Evolutionary conservation across 2,797 vertebrate genomes (phyloP).

Genomic region (Tenualosa ilisha): DNA sequence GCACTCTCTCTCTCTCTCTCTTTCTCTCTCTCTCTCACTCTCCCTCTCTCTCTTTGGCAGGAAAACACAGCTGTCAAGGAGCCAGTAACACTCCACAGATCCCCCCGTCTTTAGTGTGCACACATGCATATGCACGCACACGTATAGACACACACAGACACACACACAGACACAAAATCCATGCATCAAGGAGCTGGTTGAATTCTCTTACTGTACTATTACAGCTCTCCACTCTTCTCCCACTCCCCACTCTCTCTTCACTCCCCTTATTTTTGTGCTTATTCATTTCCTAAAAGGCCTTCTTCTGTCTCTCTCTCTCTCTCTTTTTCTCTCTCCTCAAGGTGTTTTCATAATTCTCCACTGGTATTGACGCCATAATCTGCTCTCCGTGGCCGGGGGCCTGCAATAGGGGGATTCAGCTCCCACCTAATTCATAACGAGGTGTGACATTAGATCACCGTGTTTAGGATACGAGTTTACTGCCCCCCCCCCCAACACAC

Average conservation of each 20-base stretch:
- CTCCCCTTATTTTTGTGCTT: not conserved
- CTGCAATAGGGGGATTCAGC: not conserved
- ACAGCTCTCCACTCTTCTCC: not conserved
- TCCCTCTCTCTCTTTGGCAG: not conserved
- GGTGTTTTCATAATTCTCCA: not conserved
- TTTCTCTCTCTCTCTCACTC: not conserved
- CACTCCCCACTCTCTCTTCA: not conserved
- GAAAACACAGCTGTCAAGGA: not conserved
- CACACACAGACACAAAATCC: not conserved
- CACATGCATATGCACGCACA: not conserved
- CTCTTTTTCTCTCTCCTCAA: not conserved
- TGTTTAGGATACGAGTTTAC: not conserved
- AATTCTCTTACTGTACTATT: not conserved
- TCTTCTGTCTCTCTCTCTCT: not conserved
- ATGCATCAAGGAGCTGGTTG: not conserved
- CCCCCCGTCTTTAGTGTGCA: not conserved
- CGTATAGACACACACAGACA: not conserved
- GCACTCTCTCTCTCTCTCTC: not conserved
- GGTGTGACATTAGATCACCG: slow-evolving; percentile 21
- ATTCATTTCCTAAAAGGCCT: not conserved
- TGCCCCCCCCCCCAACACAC: not conserved
- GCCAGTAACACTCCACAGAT: not conserved
- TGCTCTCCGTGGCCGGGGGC: not conserved
- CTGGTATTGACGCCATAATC: not conserved
- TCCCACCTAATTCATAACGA: not conserved